phyloP scores from a whole-genome alignment of 2,113 vertebrate genomes.

The Ptychochromis oligacanthus region DNA sequence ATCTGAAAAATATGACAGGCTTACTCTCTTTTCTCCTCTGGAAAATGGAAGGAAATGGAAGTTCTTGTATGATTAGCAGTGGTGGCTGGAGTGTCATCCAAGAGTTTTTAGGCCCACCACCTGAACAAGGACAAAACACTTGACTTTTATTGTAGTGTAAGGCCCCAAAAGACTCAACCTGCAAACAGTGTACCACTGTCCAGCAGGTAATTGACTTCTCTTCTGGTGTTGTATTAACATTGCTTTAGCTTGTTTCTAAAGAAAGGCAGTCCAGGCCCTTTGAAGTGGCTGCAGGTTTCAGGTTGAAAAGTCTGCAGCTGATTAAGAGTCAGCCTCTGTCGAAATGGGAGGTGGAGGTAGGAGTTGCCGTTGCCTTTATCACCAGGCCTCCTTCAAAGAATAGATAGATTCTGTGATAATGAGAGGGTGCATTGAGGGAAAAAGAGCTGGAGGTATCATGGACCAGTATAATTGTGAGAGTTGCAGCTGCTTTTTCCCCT shows the following conservation, averaged over 20 bases:
- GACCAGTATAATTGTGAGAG: slow-evolving; percentile 30
- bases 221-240: slow-evolving; percentile 61
- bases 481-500: slow-evolving; percentile 15
- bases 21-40: neutral
- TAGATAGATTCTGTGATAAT: slow-evolving; percentile 49
- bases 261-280: slow-evolving; percentile 25
- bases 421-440: slow-evolving; percentile 26
- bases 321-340: slow-evolving; percentile 44
- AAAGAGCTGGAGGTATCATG: slow-evolving; percentile 9
- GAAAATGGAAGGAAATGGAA: neutral
- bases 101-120: neutral
- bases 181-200: slow-evolving; percentile 36
- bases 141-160: neutral
- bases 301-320: slow-evolving; percentile 38
- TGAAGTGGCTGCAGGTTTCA: slow-evolving; percentile 57
- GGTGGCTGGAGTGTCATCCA: neutral
- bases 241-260: slow-evolving; percentile 53
- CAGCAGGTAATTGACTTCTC: slow-evolving; percentile 70
- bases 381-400: slow-evolving; percentile 47
- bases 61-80: neutral
- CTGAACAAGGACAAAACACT: slow-evolving; percentile 16
- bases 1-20: neutral
- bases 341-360: slow-evolving; percentile 7
- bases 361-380: slow-evolving; percentile 3
- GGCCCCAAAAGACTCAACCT: neutral